Conservation (phyloP, 53 echinoderm and acorn worm genomes). For the Apostichopus leukothele region DNA sequence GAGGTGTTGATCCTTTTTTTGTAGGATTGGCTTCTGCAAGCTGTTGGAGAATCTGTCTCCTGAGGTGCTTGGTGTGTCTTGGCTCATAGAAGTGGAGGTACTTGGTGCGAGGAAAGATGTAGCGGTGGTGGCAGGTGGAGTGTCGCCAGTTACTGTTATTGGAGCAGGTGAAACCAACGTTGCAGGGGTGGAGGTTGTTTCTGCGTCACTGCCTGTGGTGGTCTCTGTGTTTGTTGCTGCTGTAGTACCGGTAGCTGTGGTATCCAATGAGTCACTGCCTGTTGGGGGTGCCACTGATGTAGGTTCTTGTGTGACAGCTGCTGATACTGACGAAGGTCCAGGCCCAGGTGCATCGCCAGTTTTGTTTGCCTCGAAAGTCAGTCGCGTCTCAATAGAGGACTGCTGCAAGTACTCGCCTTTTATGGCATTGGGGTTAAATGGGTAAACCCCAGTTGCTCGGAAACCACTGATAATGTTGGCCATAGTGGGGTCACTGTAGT, state of each 20-base stretch:
- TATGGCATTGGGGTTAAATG: neutral
- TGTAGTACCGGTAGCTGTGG: neutral
- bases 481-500: neutral
- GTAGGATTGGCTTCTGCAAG: constrained; percentile 13
- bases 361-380: neutral
- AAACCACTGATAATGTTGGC: neutral
- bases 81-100: neutral
- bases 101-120: neutral
- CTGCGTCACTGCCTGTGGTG: neutral
- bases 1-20: constrained; percentile 6
- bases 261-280: neutral
- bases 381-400: neutral
- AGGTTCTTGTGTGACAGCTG: neutral
- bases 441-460: neutral
- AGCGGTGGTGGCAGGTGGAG: neutral
- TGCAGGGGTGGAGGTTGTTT: neutral
- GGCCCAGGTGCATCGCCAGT: neutral
- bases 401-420: constrained; percentile 1
- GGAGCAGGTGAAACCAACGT: neutral
- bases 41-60: constrained; percentile 19
- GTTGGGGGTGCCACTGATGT: constrained; percentile 6
- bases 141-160: neutral
- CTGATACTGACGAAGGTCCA: neutral
- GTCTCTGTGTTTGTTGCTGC: neutral
- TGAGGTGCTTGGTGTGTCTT: constrained; percentile 20